Percentiles rank a stretch among this genome's conserved stretches.
Evolutionary conservation across 2,797 vertebrate species (phyloP).

Genomic region (Anas bahamensis): DNA sequence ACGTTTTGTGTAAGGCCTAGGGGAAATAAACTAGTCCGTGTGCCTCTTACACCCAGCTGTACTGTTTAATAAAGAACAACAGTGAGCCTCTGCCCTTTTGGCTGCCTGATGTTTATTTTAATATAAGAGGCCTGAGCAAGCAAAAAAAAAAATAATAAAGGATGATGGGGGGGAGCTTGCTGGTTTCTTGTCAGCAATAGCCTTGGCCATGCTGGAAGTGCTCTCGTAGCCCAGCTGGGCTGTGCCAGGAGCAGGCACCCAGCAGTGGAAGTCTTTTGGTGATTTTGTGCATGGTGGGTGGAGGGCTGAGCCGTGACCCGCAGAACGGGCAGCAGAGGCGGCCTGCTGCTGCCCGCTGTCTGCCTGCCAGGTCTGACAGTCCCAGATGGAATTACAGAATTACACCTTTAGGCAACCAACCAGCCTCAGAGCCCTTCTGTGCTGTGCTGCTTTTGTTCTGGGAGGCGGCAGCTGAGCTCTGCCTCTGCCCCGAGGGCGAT

Average conservation of each 20-base stretch:
- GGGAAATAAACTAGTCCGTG: conserved; percentile 48
- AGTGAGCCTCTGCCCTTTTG: neutral
- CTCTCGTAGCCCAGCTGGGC: neutral
- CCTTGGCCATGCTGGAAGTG: neutral
- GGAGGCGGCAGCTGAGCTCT: neutral
- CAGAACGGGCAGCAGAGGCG: neutral
- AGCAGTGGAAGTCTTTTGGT: neutral
- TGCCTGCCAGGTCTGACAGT: neutral
- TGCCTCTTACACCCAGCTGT: conserved; percentile 13
- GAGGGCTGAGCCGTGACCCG: neutral
- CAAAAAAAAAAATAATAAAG: no score
- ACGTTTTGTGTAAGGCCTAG: conserved; percentile 11
- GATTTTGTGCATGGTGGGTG: neutral
- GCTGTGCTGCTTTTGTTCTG: neutral
- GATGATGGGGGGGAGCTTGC: neutral
- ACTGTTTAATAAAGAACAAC: conserved; percentile 57
- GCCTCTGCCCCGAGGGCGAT: neutral
- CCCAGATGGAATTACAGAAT: neutral
- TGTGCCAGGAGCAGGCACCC: neutral
- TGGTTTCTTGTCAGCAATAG: neutral
- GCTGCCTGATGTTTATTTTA: conserved; percentile 15
- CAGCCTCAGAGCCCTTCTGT: neutral
- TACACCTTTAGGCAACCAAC: neutral
- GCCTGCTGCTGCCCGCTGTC: neutral
- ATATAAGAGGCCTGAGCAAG: neutral